Conservation (phyloP, 2,797 vertebrate genomes). For the Melanotaenia parkinsoni region DNA sequence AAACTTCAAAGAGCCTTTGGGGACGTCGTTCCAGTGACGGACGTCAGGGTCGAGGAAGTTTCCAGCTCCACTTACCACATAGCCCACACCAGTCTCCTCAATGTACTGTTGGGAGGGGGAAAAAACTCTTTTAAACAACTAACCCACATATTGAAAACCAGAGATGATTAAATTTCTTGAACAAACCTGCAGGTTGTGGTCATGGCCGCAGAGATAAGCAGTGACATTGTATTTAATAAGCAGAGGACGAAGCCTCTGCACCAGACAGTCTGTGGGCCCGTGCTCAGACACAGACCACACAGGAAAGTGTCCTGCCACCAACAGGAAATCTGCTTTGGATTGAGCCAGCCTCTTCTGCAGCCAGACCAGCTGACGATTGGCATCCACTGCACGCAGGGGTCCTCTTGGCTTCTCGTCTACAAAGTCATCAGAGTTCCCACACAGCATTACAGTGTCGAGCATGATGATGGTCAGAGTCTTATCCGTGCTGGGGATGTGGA, state of each 20-base stretch:
- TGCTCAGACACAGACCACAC: slow-evolving; percentile 95
- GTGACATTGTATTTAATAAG: slow-evolving; percentile 87
- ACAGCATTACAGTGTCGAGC: slow-evolving; percentile 91
- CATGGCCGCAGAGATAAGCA: slow-evolving; percentile 92
- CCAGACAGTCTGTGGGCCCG: slow-evolving; percentile 89
- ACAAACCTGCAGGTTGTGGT: slow-evolving; percentile 94
- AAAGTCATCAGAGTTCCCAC: slow-evolving; percentile 89
- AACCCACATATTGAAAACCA: background rate
- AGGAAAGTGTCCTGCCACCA: slow-evolving; percentile 94
- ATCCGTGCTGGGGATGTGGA: slow-evolving; percentile 84
- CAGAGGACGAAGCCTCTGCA: slow-evolving; percentile 84
- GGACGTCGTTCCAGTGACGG: slow-evolving; percentile 83
- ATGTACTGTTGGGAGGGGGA: slow-evolving; percentile 80
- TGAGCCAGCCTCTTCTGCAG: slow-evolving; percentile 84
- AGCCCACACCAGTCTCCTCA: slow-evolving; percentile 84
- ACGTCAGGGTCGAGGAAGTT: slow-evolving; percentile 90
- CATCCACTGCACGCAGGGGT: slow-evolving; percentile 62
- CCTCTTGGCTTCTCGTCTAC: slow-evolving; percentile 76
- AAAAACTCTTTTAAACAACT: background rate
- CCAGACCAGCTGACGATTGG: slow-evolving; percentile 88
- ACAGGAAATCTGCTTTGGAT: slow-evolving; percentile 87
- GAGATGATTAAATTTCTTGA: background rate
- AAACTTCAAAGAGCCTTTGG: slow-evolving; percentile 87
- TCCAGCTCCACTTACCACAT: slow-evolving; percentile 92
- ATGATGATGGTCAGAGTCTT: slow-evolving; percentile 87